phyloP scores from a whole-genome alignment of 2,888 invertebrate species.

The Dynastes hyllus region DNA sequence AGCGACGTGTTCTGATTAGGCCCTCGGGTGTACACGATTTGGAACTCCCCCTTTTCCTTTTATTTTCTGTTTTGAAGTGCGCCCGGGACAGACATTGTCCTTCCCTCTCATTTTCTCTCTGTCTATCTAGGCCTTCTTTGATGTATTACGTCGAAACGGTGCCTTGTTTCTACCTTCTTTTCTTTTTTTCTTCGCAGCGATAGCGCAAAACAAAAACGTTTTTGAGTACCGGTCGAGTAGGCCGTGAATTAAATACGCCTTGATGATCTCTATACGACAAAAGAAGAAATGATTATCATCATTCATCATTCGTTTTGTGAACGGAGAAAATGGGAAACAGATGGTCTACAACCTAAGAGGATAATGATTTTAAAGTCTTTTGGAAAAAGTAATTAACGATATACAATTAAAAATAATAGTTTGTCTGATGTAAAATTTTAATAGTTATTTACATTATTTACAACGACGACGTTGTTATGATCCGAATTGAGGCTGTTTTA shows the following conservation, averaged over 20 bases:
- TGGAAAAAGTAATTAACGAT: too few species aligned
- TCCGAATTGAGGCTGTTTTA: too few species aligned
- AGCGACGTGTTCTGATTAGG: conserved; percentile 67
- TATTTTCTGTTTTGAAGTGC: neutral
- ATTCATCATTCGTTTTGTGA: too few species aligned
- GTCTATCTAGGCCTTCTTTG: neutral
- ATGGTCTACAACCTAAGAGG: too few species aligned
- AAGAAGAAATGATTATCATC: neutral
- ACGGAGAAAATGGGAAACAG: too few species aligned
- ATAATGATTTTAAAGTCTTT: too few species aligned
- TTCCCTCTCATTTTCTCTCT: neutral
- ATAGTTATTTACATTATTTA: too few species aligned
- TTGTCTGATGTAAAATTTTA: too few species aligned
- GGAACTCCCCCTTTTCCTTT: conserved; percentile 8
- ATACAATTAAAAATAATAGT: too few species aligned
- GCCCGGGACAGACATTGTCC: neutral
- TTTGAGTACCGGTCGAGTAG: neutral
- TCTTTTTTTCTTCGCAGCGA: neutral
- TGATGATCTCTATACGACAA: neutral
- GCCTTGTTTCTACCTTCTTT: neutral
- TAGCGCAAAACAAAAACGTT: conserved; percentile 6
- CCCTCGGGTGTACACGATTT: conserved; percentile 61
- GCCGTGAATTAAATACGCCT: neutral
- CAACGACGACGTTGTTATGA: too few species aligned
- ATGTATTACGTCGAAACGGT: neutral